Evolutionary conservation across 1,140 invertebrate genomes (phyloP).

Genomic region (Episyrphus balteatus): DNA sequence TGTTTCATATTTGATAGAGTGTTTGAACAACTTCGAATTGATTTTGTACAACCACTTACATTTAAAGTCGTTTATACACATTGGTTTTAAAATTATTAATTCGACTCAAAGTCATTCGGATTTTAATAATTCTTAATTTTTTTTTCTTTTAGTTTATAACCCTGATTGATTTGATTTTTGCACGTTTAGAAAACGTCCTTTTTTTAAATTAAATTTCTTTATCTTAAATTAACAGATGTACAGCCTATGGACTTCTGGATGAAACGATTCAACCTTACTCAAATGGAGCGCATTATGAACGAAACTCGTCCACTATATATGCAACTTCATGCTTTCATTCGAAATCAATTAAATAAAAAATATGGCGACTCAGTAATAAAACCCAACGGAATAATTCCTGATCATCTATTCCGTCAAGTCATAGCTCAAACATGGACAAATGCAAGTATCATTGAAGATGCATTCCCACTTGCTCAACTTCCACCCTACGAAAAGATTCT

Average conservation of each 20-base stretch:
- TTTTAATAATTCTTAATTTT: too few relatives aligned
- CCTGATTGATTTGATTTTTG: too few relatives aligned
- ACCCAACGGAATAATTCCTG: slow-evolving; percentile 10
- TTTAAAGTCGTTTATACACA: too few relatives aligned
- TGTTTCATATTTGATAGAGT: too few relatives aligned
- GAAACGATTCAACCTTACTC: not conserved
- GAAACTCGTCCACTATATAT: slow-evolving; percentile 43
- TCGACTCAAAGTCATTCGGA: too few relatives aligned
- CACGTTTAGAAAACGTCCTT: too few relatives aligned
- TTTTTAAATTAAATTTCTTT: too few relatives aligned
- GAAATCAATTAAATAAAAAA: slow-evolving; percentile 37
- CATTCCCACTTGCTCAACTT: not conserved
- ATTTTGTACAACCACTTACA: too few relatives aligned
- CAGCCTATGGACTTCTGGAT: not conserved
- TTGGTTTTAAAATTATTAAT: too few relatives aligned
- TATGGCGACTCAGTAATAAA: slow-evolving; percentile 22
- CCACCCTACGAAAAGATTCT: not conserved
- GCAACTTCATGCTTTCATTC: slow-evolving; percentile 47
- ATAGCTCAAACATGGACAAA: slow-evolving; percentile 60
- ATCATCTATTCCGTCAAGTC: slow-evolving; percentile 39
- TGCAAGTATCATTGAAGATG: not conserved
- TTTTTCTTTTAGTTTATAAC: too few relatives aligned
- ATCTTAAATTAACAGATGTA: not conserved
- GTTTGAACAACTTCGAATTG: too few relatives aligned
- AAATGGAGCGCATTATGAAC: slow-evolving; percentile 25